Evolutionary conservation across 92 coral and sea anemone species (phyloP), one percentile per base, ranked within the genome.

Genomic region (Phymanthus crucifer): DNA sequence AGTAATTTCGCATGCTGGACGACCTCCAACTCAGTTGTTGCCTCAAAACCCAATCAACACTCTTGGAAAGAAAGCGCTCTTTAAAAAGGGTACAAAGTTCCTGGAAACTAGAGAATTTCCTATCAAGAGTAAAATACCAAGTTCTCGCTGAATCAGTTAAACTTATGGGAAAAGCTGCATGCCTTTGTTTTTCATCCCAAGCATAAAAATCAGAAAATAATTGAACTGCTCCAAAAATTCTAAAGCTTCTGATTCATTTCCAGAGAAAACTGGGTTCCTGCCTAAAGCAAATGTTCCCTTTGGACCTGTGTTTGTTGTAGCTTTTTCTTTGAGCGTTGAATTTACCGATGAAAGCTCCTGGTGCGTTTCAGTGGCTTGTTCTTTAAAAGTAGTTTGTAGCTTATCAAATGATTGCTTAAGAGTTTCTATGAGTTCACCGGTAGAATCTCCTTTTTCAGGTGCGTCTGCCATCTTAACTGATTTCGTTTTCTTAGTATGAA

Each of bases 1-100:
- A n/a, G n/a, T n/a, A n/a, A n/a, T n/a, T n/a, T n/a, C n/a, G n/a
- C n/a, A n/a, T n/a, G n/a, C n/a, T n/a, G n/a, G n/a, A n/a, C n/a
- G n/a, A n/a, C 45, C 80, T 32, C 0, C 32, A 32, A 6, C 17
- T 35, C 18, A 75, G 64, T 17, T 75, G 16, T 46, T 78, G 82
- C 14, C 82, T 16, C 40, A 78, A 66, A 46, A 78, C 50, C 73
- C 73, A 66, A 23, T 78, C 26, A 34, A 24, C 73, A 16, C 46
- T 31, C n/a, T 9, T 65, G 8, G 82, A 78, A 1, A 78, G 73
- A 46, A 38, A 78, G 14, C 74, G 73, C 6, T 65, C 58, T 16
- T 31, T 27, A 78, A 78, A 78, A 0, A 66, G 27, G 4, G 3
- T 74, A 31, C 35, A 5, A 7, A 78, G 21, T 7, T 43, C 82